Evolutionary conservation across 2,797 vertebrate species (phyloP).

Genomic region (Spinus pinus): DNA sequence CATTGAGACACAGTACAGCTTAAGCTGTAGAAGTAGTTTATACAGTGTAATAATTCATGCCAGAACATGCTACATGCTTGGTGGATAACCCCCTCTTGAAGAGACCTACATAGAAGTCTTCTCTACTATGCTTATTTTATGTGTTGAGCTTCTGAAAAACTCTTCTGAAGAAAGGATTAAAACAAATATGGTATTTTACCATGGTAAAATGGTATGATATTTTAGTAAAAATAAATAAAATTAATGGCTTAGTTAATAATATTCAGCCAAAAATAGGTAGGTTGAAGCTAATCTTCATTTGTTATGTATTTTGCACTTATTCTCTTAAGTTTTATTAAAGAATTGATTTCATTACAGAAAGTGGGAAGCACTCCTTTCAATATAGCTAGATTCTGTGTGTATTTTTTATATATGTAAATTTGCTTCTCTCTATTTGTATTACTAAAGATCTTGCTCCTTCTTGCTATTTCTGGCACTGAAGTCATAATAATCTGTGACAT

Average conservation of each 20-base stretch:
- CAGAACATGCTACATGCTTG: background rate
- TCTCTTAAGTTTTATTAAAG: background rate
- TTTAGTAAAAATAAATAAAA: background rate
- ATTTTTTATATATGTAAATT: background rate
- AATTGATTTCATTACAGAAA: conserved; percentile 6
- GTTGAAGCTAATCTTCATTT: background rate
- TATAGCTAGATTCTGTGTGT: background rate
- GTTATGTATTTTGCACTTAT: background rate
- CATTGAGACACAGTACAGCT: background rate
- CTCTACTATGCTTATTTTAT: background rate
- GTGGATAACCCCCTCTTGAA: background rate
- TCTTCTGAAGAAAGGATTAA: background rate
- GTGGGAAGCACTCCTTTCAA: background rate
- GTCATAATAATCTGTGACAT: conserved; percentile 35
- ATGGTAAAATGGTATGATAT: background rate
- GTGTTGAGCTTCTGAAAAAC: background rate
- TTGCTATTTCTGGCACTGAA: conserved; percentile 48
- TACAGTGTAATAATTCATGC: background rate
- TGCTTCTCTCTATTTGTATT: conserved; percentile 22
- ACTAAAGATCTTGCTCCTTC: conserved; percentile 25
- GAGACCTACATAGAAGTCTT: background rate
- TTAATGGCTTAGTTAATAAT: background rate
- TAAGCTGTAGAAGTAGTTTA: background rate
- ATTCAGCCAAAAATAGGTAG: background rate
- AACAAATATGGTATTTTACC: background rate